Conservation (phyloP, 2,888 invertebrate species). For the Emmelina monodactyla region DNA sequence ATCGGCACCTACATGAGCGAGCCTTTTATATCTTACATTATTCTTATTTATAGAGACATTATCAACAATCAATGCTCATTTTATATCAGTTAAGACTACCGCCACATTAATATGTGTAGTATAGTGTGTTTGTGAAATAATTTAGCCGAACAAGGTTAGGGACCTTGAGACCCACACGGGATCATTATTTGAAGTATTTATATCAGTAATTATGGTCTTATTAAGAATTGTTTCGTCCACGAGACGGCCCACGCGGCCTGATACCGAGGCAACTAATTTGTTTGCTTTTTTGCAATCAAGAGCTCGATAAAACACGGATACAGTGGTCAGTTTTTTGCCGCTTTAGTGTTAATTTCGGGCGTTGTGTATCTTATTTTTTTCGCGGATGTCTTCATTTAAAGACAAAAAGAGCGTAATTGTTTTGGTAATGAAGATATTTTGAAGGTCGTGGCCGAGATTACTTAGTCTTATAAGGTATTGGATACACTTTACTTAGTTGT, state of each 20-base stretch:
- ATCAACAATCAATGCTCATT: not conserved
- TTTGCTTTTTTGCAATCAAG: conserved; percentile 1
- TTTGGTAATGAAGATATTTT: too few species aligned
- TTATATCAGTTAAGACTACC: conserved; percentile 21
- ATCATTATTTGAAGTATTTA: conserved; percentile 49
- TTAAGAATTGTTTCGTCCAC: conserved; percentile 41
- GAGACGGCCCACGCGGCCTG: not conserved
- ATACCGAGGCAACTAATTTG: conserved; percentile 2
- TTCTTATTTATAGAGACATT: too few species aligned
- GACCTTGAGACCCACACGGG: conserved; percentile 52
- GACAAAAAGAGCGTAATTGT: too few species aligned
- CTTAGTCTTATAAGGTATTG: too few species aligned
- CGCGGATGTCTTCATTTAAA: not conserved
- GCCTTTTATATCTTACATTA: too few species aligned
- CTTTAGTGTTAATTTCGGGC: not conserved
- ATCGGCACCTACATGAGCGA: too few species aligned
- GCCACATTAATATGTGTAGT: conserved; percentile 28
- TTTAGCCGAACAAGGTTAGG: conserved; percentile 45
- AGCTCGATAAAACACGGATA: not conserved
- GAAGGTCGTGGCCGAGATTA: too few species aligned
- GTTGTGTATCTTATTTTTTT: not conserved
- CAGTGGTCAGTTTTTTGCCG: not conserved
- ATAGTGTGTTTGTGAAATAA: conserved; percentile 27
- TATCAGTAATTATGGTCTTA: conserved; percentile 53
- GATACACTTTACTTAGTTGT: too few species aligned